Evolutionary conservation across 2,888 invertebrate species (phyloP).

Genomic region (Carpatolechia fugitivella): DNA sequence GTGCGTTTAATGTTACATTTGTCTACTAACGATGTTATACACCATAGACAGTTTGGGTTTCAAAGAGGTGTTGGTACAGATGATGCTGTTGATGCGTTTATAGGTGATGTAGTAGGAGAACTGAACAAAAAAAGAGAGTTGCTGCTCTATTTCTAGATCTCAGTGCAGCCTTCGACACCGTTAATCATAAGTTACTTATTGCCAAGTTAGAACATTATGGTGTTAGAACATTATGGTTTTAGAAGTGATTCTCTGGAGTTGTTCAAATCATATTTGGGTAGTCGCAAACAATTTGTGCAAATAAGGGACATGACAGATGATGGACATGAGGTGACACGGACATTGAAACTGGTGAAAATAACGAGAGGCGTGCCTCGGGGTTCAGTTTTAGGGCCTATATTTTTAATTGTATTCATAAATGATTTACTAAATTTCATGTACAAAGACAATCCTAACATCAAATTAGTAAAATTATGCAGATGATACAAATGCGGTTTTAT

Average conservation of each 20-base stretch:
- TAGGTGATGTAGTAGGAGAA: background rate
- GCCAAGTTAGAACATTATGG: background rate
- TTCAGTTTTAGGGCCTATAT: background rate
- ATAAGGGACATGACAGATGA: background rate
- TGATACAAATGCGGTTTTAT: constrained; percentile 9
- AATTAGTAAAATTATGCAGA: constrained; percentile 1
- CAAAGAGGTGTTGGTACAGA: background rate
- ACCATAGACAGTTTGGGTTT: background rate
- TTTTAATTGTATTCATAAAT: background rate
- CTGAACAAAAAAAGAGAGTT: background rate
- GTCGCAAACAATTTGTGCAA: constrained; percentile 5
- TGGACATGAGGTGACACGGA: background rate
- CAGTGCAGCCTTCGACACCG: constrained; percentile 4
- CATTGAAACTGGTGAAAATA: background rate
- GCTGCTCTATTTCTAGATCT: constrained; percentile 5
- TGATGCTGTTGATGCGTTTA: background rate
- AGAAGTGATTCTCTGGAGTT: background rate
- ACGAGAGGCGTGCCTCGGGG: background rate
- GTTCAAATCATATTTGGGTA: background rate
- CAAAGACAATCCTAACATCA: background rate
- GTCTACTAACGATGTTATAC: background rate
- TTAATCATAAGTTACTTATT: background rate
- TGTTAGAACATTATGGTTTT: background rate
- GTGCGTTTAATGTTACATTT: background rate
- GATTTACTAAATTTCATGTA: constrained; percentile 1